A percentile compares a stretch with the other conserved stretches of the same genome.
Conservation (phyloP, 1,140 invertebrate species). For the Zaprionus gabonicus region DNA sequence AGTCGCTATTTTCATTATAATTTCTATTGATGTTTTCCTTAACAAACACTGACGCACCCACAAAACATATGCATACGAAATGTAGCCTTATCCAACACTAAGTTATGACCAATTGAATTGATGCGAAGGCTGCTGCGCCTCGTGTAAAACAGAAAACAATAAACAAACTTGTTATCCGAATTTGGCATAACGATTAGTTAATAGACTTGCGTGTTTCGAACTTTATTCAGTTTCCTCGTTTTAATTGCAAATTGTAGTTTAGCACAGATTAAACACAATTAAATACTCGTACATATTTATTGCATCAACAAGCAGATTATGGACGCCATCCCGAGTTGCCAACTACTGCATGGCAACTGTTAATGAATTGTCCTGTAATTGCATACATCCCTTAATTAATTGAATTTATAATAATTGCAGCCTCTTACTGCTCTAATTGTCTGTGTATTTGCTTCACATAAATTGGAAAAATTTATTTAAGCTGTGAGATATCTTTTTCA, state of each 20-base stretch:
- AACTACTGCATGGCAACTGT: neutral
- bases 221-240: neutral
- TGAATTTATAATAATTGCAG: neutral
- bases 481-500: too few relatives aligned
- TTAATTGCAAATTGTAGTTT: constrained; percentile 8
- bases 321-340: neutral
- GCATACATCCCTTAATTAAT: neutral
- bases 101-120: constrained; percentile 53
- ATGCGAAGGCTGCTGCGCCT: constrained; percentile 44
- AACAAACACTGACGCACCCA: constrained; percentile 22
- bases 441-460: too few relatives aligned
- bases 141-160: neutral
- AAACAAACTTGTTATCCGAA: constrained; percentile 1
- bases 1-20: constrained; percentile 37
- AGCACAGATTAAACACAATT: neutral
- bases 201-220: neutral
- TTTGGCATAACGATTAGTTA: constrained; percentile 3
- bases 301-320: neutral
- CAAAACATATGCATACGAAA: constrained; percentile 28
- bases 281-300: neutral
- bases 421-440: too few relatives aligned
- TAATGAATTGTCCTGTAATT: neutral
- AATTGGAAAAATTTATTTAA: too few relatives aligned
- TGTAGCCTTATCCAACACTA: constrained; percentile 27
- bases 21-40: constrained; percentile 26